Conservation (phyloP, 2,888 invertebrate species). For the Agapetus fuscipes region DNA sequence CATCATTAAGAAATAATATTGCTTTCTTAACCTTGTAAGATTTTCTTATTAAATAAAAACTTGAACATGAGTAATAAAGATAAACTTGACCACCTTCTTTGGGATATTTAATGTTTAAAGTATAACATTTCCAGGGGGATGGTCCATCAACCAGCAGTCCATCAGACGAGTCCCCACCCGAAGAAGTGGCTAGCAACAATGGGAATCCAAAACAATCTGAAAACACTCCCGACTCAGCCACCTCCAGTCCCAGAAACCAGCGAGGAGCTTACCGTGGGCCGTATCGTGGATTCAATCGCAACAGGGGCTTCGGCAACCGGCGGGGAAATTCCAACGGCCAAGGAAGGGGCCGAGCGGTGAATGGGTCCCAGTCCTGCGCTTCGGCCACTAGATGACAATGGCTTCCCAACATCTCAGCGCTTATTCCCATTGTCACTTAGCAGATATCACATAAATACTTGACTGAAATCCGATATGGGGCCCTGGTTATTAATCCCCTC, state of each 20-base stretch:
- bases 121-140: slow-evolving; percentile 6
- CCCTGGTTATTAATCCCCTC: slow-evolving; percentile 6
- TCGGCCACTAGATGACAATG: slow-evolving; percentile 22
- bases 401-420: slow-evolving; percentile 13
- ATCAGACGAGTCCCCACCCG: slow-evolving; percentile 12
- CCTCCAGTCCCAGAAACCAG: slow-evolving; percentile 12
- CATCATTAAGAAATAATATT: too few species aligned
- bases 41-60: too few species aligned
- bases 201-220: slow-evolving; percentile 4
- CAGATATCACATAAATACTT: slow-evolving; percentile 10
- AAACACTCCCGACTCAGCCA: slow-evolving; percentile 3
- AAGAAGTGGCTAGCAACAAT: slow-evolving; percentile 11
- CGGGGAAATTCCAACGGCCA: slow-evolving; percentile 7
- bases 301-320: slow-evolving; percentile 11
- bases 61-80: too few species aligned
- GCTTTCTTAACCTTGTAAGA: too few species aligned
- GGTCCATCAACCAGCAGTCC: slow-evolving; percentile 10
- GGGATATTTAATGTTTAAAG: too few species aligned
- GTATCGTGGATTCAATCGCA: slow-evolving; percentile 20
- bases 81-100: too few species aligned
- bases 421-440: slow-evolving; percentile 17
- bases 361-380: slow-evolving; percentile 17
- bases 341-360: slow-evolving; percentile 16
- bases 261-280: slow-evolving; percentile 17
- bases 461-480: slow-evolving; percentile 18